Evolutionary conservation across 2,113 vertebrate genomes (phyloP), one percentile per base, ranked within the genome.

Genomic region (Sander vitreus): DNA sequence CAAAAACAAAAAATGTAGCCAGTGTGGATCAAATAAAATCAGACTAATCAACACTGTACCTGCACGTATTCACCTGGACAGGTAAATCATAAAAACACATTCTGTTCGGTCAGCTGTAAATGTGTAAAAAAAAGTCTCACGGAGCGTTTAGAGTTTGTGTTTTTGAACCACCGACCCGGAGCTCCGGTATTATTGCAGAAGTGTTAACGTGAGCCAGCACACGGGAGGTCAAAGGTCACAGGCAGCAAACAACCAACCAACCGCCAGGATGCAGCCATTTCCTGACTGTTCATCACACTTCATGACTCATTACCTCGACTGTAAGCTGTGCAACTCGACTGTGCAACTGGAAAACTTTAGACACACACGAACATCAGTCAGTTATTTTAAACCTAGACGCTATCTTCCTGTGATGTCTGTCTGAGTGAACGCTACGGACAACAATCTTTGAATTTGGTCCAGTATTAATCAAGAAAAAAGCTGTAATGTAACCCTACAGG

Each of bases 41-140:
- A 27, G 53, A 60, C 67, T 8, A 12, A 54, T 68, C 23, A 50
- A 63, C 30, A 54, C 72, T 75, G 65, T 39, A 69, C 58, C 67
- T 71, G 77, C 77, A 48, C 68, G 48, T 18, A 10, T 45, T 70
- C 81, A 83, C 75, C 81, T 73, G 69, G 33, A 73, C 81, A 73
- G 68, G 73, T 21, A 50, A 64, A 47, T 8, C 30, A 33, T 13
- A 50, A 12, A 66, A 48, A 64, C 73, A 83, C 80, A 83, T 76
- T 82, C 80, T 45, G 64, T n/a, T 69, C 64, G 36, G 64, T 81
- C 73, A 76, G 73, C 58, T 81, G 72, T 13, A 12, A 58, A 43
- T 51, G 70, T 66, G 69, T 21, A 30, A 39, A 73, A 16, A 16
- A 47, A 16, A 39, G 43, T 12, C 43, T 39, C 2, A 50, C 2